Evolutionary conservation across 2,113 vertebrate species (phyloP).

Genomic region (Saccopteryx leptura): DNA sequence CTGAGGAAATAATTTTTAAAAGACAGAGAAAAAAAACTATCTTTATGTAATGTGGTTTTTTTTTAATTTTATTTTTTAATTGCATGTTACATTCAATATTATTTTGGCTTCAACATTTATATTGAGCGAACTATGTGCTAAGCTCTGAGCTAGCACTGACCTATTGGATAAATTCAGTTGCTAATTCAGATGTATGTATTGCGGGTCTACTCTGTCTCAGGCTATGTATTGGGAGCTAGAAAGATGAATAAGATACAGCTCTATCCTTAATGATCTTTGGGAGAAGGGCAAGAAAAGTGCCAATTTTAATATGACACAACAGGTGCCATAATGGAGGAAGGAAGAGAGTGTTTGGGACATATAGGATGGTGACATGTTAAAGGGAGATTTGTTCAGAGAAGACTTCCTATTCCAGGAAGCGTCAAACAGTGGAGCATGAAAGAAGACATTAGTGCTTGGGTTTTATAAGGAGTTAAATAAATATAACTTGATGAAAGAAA

Average conservation of each 20-base stretch:
- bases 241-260: neutral
- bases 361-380: neutral
- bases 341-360: neutral
- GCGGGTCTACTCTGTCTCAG: neutral
- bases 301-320: neutral
- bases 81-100: neutral
- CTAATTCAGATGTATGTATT: neutral
- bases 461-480: neutral
- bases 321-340: neutral
- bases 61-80: neutral
- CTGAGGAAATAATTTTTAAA: constrained; percentile 23
- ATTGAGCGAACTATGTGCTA: neutral
- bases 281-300: neutral
- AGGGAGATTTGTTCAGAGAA: neutral
- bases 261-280: neutral
- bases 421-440: neutral
- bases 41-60: neutral
- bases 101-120: neutral
- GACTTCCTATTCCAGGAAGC: neutral
- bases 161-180: neutral
- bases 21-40: neutral
- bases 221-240: neutral
- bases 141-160: neutral
- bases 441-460: neutral
- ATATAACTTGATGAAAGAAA: neutral